Conservation (phyloP, 2,888 invertebrate species). For the Drosophila atripex region DNA sequence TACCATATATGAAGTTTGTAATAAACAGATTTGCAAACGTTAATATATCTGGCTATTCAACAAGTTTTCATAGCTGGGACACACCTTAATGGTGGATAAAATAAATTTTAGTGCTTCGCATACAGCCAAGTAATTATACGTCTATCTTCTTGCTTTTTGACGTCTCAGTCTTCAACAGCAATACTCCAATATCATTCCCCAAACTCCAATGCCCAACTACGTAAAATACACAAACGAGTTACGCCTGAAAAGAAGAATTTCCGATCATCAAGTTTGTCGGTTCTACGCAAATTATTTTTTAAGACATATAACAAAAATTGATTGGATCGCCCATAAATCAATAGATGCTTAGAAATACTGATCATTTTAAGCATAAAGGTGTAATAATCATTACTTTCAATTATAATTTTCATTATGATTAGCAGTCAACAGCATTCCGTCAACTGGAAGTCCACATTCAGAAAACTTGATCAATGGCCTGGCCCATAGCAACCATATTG, state of each 20-base stretch:
- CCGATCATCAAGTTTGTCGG: background rate
- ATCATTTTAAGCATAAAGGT: background rate
- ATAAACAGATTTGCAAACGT: background rate
- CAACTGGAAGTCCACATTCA: background rate
- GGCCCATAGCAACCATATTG: background rate
- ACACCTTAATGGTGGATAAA: conserved; percentile 16
- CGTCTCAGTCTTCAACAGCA: background rate
- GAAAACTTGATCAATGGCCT: conserved; percentile 13
- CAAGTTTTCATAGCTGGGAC: conserved; percentile 18
- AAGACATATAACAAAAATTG: conserved; percentile 1
- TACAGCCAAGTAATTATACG: conserved; percentile 20
- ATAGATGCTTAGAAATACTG: background rate
- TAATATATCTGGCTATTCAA: conserved; percentile 5
- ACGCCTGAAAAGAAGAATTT: background rate
- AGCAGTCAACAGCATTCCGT: conserved; percentile 3
- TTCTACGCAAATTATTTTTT: conserved; percentile 5
- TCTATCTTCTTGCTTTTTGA: background rate
- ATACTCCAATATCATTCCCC: background rate
- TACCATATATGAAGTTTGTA: background rate
- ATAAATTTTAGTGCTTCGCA: conserved; percentile 10
- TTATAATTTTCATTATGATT: conserved; percentile 2
- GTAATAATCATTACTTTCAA: conserved; percentile 3
- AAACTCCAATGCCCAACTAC: background rate
- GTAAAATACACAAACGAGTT: background rate
- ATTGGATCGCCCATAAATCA: conserved; percentile 3